Evolutionary conservation across 1,140 invertebrate species (phyloP).

Genomic region (Bradysia coprophila): DNA sequence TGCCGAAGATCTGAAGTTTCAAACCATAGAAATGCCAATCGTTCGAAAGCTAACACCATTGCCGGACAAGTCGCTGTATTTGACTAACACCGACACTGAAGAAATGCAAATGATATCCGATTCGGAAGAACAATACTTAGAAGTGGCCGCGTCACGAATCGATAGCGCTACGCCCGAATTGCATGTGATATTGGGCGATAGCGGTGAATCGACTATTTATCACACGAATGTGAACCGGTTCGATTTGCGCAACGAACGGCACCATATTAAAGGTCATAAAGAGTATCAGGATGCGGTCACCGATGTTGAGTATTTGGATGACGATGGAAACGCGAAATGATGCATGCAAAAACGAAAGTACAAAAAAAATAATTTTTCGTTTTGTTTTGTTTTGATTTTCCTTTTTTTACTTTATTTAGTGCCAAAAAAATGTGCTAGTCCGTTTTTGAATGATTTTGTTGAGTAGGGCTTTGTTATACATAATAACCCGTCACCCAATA

Average conservation of each 20-base stretch:
- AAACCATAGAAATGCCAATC: slow-evolving; percentile 8
- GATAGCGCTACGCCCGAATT: slow-evolving; percentile 16
- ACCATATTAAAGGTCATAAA: slow-evolving; percentile 26
- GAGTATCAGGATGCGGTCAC: slow-evolving; percentile 21
- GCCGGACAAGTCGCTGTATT: too few relatives aligned
- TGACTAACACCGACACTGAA: slow-evolving; percentile 27
- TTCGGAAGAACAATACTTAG: slow-evolving; percentile 20
- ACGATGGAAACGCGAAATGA: slow-evolving; percentile 6
- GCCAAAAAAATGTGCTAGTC: too few relatives aligned
- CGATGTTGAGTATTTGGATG: slow-evolving; percentile 30
- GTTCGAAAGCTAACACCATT: too few relatives aligned
- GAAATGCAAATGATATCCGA: slow-evolving; percentile 28
- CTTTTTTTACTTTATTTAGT: too few relatives aligned
- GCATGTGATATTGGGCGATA: slow-evolving; percentile 22
- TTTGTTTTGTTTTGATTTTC: background rate
- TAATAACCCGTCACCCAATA: background rate
- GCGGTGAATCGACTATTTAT: slow-evolving; percentile 24
- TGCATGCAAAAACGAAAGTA: background rate
- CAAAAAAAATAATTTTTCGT: background rate
- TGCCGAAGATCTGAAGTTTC: too few relatives aligned
- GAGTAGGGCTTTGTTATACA: too few relatives aligned
- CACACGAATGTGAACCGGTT: slow-evolving; percentile 21
- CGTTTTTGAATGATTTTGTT: too few relatives aligned
- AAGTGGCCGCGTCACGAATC: slow-evolving; percentile 7
- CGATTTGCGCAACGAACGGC: slow-evolving; percentile 24